Base-by-base conservation (phyloP, 2,888 invertebrate genomes). In the Clepsis dumicolana region DNA sequence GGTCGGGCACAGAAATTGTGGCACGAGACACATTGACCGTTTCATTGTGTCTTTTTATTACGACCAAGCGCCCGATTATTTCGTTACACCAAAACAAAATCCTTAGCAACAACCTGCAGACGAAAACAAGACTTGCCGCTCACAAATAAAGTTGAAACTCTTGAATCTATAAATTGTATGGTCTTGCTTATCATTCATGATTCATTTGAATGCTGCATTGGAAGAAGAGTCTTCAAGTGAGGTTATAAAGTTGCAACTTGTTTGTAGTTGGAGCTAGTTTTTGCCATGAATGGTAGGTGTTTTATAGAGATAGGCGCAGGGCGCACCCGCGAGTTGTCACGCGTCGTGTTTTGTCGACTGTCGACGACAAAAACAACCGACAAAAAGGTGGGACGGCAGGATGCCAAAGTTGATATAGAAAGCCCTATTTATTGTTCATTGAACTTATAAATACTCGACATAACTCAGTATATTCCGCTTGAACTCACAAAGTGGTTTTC, bases 11-110 rank as follows among this genome's bases (percentile, higher is more conserved):
- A 83, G 83, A 86, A 89, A 87, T 88, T 80, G 86, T 90, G 90
- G 91, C 91, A 92, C 91, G 91, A 89, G 91, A 87, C 91, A 90
- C 87, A 85, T 85, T 87, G 88, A 86, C 88, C 86, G 83, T 78
- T 83, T 82, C 82, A 87, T 87, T 89, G 83, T 87, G 81, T 85
- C 79, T 80, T 88, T 89, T 90, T 88, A 86, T 87, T 87, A 80
- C 73, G 62, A 77, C 72, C 74, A 74, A 82, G 80, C 82, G 82
- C 81, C 82, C 85, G 83, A 82, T 82, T 84, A 83, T 86, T 88
- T 86, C 82, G 84, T 80, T 80, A 83, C 81, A 82, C 83, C 79
- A 81, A 81, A 87, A 83, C 82, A 81, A 83, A 35, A 85, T 80
- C 80, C 72, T 73, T 64, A 70, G 70, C 70, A 61, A 54, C 59